Evolutionary conservation across 1,140 invertebrate species (phyloP), one percentile per base, ranked within the genome.

Genomic region (Alviniconcha marisindica): DNA sequence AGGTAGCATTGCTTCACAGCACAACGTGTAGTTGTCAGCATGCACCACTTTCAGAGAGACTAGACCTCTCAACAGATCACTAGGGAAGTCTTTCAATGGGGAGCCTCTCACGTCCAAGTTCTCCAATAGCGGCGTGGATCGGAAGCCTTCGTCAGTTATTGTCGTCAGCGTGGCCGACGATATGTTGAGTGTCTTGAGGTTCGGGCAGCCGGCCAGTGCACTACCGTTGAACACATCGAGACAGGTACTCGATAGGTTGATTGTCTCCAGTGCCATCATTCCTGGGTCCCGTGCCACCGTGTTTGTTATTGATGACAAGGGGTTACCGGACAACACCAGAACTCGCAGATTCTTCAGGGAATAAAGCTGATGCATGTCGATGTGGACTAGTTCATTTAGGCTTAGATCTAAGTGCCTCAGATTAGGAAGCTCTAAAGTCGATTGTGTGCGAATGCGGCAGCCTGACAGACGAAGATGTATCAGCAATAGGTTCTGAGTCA

Each of bases 61-160:
- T 28, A 84, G 44, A 18, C 40, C 76, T 21, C 83, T 74, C 28
- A 89, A 85, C 12, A 88, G 77, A 24, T 82, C 54, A 10, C 71
- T 21, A 18, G 77, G 78, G 33, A 86, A 83, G 18, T 24, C 31
- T 0, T 48, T 51, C 24, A 88, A 77, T 5, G 66, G 14, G 42
- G 84, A 85, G 15, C 79, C 76, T 44, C 77, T 48, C 0, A 85
- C 36, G 60, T 86, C 83, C 14, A 87, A 40, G 14, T 31, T 31
- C 66, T 74, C 86, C 86, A 42, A 86, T 84, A 28, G 88, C 74
- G 5, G 63, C 76, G 10, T 42, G 21, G 1, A 88, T 66, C 42
- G 84, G 80, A 89, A 90, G 0, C 86, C 85, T 24, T 73, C 36
- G 15, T 82, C 42, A 21, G 76, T 71, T 56, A 88, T 85, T 3